Evolutionary conservation across 2,888 invertebrate genomes (phyloP).

Genomic region (Scaptomyza flava): DNA sequence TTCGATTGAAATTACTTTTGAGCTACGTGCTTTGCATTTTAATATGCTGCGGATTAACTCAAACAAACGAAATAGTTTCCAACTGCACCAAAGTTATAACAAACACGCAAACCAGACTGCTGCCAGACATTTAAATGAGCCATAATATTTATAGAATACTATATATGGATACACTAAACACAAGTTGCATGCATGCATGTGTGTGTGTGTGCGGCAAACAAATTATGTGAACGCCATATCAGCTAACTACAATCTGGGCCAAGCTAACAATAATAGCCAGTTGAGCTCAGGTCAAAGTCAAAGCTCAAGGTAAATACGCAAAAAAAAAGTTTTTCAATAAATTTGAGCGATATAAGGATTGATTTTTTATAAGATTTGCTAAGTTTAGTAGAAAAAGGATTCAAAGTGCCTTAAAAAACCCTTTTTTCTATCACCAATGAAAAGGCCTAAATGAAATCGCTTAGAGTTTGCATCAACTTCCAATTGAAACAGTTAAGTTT

Average conservation of each 20-base stretch:
- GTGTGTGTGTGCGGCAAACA: conserved; percentile 33
- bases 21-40: conserved; percentile 36
- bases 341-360: too few species aligned
- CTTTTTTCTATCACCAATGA: too few species aligned
- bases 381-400: too few species aligned
- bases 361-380: too few species aligned
- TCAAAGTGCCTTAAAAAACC: too few species aligned
- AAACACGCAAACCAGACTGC: conserved; percentile 50
- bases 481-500: too few species aligned
- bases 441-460: too few species aligned
- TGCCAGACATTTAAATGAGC: conserved; percentile 71
- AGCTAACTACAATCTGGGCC: conserved; percentile 24
- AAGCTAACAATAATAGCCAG: conserved; percentile 18
- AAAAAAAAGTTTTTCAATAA: conserved; percentile 17
- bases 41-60: conserved; percentile 11
- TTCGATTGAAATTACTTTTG: conserved; percentile 14
- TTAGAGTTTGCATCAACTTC: too few species aligned
- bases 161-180: conserved; percentile 33
- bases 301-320: conserved; percentile 29
- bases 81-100: conserved; percentile 17
- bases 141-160: conserved; percentile 61
- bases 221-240: conserved; percentile 42
- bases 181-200: conserved; percentile 13
- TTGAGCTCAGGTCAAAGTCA: conserved; percentile 18
- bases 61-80: conserved; percentile 1